Conservation (phyloP, 2,888 invertebrate genomes). For the Campaea margaritaria region DNA sequence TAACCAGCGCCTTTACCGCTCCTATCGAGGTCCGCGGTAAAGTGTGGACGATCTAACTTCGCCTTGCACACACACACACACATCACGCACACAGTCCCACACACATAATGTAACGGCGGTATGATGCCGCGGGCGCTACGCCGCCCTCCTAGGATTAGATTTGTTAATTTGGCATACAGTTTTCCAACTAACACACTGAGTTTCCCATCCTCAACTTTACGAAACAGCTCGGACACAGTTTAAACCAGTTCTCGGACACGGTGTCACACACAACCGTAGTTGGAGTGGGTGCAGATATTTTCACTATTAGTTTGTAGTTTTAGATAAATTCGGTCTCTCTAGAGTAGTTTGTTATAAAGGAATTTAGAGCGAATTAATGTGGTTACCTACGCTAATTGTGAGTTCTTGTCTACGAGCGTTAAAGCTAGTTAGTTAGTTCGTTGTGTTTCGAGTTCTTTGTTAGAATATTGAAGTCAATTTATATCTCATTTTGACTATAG, state of each 20-base stretch:
- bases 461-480: no score
- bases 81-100: constrained; percentile 45
- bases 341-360: constrained; percentile 38
- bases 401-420: constrained; percentile 9
- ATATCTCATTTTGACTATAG: no score
- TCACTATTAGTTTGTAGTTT: constrained; percentile 42
- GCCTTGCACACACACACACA: constrained; percentile 72
- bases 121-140: constrained; percentile 69
- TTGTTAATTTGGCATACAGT: constrained; percentile 59
- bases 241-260: constrained; percentile 34
- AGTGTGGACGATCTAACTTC: constrained; percentile 85
- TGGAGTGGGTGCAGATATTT: constrained; percentile 30
- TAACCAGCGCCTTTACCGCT: constrained; percentile 63
- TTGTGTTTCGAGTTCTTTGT: no score
- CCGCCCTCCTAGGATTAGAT: constrained; percentile 75
- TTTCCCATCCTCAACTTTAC: constrained; percentile 27
- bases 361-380: constrained; percentile 30
- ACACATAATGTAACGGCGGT: constrained; percentile 49
- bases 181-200: constrained; percentile 51
- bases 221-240: constrained; percentile 26
- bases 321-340: constrained; percentile 38
- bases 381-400: constrained; percentile 24
- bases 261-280: constrained; percentile 30
- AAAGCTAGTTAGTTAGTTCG: constrained; percentile 10
- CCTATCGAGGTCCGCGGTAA: constrained; percentile 83